Percentiles rank a stretch among this genome's conserved stretches.
phyloP scores from a whole-genome alignment of 1,140 invertebrate genomes.

The Berghia stephanieae region DNA sequence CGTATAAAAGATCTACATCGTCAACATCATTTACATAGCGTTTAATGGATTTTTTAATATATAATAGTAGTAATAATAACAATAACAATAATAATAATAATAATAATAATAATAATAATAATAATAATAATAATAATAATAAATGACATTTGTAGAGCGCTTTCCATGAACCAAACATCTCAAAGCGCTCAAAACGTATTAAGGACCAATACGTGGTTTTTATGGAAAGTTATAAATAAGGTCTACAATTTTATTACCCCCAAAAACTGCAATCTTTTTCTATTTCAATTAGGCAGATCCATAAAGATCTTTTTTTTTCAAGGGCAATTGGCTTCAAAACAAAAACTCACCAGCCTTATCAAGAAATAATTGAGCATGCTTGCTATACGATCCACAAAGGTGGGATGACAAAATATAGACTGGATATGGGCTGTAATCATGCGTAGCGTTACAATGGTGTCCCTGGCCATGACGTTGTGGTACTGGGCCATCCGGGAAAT shows the following conservation, averaged over 20 bases:
- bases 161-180: too few species aligned
- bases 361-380: constrained; percentile 97
- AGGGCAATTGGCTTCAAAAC: not conserved
- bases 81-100: not conserved
- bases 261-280: too few species aligned
- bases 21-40: too few species aligned
- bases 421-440: constrained; percentile 83
- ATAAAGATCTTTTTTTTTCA: not conserved
- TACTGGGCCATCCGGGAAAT: constrained; percentile 86
- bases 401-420: constrained; percentile 88
- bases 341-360: constrained; percentile 81
- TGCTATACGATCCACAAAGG: constrained; percentile 91
- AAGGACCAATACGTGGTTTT: not conserved
- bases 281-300: not conserved
- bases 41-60: too few species aligned
- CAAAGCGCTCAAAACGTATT: not conserved
- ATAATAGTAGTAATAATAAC: not conserved
- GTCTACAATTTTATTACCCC: too few species aligned
- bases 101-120: not conserved
- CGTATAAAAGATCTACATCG: too few species aligned
- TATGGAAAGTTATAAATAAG: not conserved
- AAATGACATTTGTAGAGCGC: too few species aligned
- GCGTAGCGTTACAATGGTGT: constrained; percentile 87
- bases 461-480: constrained; percentile 90
- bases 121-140: not conserved